Base-by-base conservation (phyloP, 2,888 invertebrate species). In the Tenthredo mesomela region DNA sequence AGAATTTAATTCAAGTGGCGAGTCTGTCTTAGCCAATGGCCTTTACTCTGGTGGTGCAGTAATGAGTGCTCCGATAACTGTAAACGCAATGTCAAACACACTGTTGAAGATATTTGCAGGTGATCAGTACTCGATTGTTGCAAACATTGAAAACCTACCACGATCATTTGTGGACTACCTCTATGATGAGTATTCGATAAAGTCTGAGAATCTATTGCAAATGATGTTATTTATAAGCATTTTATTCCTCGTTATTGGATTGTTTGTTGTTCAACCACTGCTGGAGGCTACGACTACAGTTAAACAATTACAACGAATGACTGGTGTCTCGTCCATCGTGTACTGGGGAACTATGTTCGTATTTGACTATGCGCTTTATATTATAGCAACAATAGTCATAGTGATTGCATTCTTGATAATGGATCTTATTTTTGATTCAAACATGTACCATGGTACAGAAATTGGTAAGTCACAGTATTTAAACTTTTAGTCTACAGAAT, bases 291-390 rank as follows among this genome's bases (percentile, higher is more conserved):
- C 92, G 6, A 94, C 94, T 0, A 95, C 95, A 82, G 94, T 96
- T 54, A 95, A 96, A 43, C 96, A 95, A 88, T 91, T 96, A 58
- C 96, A 97, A 93, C 92, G 95, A 37, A 95, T 96, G 95, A 94
- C 95, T 0, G 96, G 96, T 4, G 95, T 96, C 40, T 93, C 95
- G 0, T 93, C 95, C 0, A 88, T 92, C 15, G 92, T 94, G 9
- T 96, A 96, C 92, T 97, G 97, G 97, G 65, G 94, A 2, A 93
- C 95, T 5, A 95, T 95, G 82, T 95, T 95, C 71, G 2, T 94
- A 0, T 95, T 95, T 89, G 97, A 97, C 92, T 89, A 94, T 7
- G 0, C 94, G 0, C 37, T 94, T 7, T 92, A 94, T 82, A 7
- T 91, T 0, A 2, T 93, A 4, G 84, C 93, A 7, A 67, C 92